Evolutionary conservation across 2,888 invertebrate genomes (phyloP).

Genomic region (Drosophila antonietae): DNA sequence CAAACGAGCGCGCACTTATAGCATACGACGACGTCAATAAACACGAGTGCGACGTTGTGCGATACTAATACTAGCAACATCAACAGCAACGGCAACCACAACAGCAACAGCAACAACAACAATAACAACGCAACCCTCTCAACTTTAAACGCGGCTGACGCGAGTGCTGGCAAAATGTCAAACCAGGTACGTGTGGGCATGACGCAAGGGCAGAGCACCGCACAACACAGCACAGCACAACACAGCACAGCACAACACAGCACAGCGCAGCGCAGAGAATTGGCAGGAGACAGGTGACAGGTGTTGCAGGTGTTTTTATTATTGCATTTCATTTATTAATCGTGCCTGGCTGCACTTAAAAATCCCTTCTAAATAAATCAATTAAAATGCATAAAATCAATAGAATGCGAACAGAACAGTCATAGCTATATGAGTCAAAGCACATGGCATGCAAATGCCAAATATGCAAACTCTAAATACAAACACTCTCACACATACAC

Average conservation of each 20-base stretch:
- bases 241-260: too few species aligned
- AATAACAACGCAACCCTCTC: slow-evolving; percentile 67
- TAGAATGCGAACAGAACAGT: slow-evolving; percentile 10
- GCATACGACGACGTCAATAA: slow-evolving; percentile 67
- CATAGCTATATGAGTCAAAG: neutral
- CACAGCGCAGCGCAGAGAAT: neutral
- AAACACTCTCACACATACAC: slow-evolving; percentile 5
- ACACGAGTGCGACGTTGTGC: slow-evolving; percentile 58
- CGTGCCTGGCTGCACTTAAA: slow-evolving; percentile 22
- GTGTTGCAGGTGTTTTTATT: slow-evolving; percentile 6
- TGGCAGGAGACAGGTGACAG: neutral
- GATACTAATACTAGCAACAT: slow-evolving; percentile 54
- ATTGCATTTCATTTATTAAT: slow-evolving; percentile 26
- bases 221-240: neutral
- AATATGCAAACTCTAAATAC: slow-evolving; percentile 10
- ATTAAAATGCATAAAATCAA: slow-evolving; percentile 47
- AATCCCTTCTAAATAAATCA: slow-evolving; percentile 35
- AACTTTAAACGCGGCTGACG: slow-evolving; percentile 42
- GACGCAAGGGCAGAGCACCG: slow-evolving; percentile 40
- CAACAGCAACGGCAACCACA: slow-evolving; percentile 24
- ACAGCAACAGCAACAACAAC: slow-evolving; percentile 12
- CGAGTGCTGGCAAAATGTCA: slow-evolving; percentile 65
- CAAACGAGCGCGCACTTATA: slow-evolving; percentile 67
- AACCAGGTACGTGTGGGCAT: slow-evolving; percentile 59
- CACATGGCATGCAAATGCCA: slow-evolving; percentile 30